Conservation (phyloP, 2,888 invertebrate species). For the Agrilus biguttatus region DNA sequence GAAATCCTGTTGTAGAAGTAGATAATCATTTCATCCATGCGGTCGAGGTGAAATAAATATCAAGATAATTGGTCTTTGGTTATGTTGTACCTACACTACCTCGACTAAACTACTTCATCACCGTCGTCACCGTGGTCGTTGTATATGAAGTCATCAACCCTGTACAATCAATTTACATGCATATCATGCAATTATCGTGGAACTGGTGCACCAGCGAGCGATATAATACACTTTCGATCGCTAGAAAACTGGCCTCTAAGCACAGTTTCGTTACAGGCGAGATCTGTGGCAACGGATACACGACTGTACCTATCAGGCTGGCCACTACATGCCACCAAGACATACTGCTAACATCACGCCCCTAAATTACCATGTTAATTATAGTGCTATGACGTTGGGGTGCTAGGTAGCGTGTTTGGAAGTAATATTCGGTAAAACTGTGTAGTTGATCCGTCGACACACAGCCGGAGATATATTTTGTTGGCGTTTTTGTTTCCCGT, state of each 20-base stretch:
- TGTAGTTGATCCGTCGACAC: conserved; percentile 15
- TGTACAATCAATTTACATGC: conserved; percentile 34
- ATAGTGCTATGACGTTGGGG: conserved; percentile 24
- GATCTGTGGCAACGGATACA: conserved; percentile 11
- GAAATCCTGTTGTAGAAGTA: no score
- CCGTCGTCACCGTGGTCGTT: no score
- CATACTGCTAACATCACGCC: conserved; percentile 32
- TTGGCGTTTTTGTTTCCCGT: no score
- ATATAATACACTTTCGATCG: conserved; percentile 13
- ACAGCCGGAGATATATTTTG: no score
- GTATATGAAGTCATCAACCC: conserved; percentile 31
- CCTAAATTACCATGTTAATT: conserved; percentile 36
- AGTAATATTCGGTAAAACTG: conserved; percentile 24
- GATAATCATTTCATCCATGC: no score
- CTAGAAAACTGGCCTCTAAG: conserved; percentile 19
- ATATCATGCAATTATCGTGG: conserved; percentile 29
- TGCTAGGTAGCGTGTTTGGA: conserved; percentile 24
- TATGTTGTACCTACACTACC: no score
- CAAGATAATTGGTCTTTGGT: no score
- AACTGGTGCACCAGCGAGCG: conserved; percentile 12
- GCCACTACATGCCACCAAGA: conserved; percentile 33
- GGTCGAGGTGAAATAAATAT: no score
- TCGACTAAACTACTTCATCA: no score
- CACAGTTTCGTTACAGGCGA: conserved; percentile 13
- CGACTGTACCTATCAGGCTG: conserved; percentile 21